These are phyloP conservation scores for Oenanthe oenanthe DNA, from an alignment of 2,113 vertebrate species.

Conservation along the genomic window DNA sequence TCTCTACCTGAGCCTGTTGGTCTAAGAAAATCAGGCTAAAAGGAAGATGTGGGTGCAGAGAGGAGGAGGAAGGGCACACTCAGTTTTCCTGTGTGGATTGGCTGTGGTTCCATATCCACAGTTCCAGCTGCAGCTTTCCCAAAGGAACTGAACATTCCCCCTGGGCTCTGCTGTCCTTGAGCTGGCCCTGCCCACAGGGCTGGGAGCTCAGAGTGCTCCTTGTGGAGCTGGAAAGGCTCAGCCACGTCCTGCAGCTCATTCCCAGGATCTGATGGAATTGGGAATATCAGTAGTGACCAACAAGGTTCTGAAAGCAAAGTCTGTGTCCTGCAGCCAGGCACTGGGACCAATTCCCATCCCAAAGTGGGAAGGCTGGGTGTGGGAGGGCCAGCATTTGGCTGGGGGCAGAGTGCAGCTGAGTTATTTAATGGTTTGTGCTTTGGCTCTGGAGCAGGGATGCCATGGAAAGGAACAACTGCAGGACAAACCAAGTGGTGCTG, in stretches of 20 bases:
- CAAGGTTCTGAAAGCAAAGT: background rate
- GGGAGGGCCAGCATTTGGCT: background rate
- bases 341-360: background rate
- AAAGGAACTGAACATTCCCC: background rate
- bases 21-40: accelerated
- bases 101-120: background rate
- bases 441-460: background rate
- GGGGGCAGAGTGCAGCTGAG: background rate
- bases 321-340: background rate
- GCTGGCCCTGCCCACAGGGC: accelerated
- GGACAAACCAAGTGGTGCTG: background rate
- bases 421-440: background rate
- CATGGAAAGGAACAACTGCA: background rate
- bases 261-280: background rate
- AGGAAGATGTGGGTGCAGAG: background rate
- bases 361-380: background rate
- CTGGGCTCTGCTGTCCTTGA: background rate
- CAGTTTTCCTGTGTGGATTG: accelerated
- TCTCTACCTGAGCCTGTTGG: background rate
- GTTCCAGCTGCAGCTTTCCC: background rate
- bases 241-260: background rate
- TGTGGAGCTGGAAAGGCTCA: background rate
- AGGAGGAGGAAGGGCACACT: background rate
- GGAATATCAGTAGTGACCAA: background rate
- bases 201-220: background rate